Percentiles rank a stretch among this genome's conserved stretches.
phyloP scores from a whole-genome alignment of 1,140 invertebrate species.

The Himalopsyche phryganea region DNA sequence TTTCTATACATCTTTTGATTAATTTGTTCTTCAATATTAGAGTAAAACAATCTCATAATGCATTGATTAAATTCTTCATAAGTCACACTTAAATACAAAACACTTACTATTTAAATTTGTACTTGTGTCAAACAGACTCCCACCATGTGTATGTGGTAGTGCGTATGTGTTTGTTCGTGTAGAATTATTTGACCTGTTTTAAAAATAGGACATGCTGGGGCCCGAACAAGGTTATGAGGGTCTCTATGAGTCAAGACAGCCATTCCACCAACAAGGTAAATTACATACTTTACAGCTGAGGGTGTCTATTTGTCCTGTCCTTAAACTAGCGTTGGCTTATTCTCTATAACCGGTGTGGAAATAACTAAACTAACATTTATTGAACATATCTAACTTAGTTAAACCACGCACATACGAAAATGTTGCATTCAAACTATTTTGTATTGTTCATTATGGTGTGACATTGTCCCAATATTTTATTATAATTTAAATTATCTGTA shows the following conservation, averaged over 20 bases:
- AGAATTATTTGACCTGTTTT: conserved; percentile 57
- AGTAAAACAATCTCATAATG: too few relatives aligned
- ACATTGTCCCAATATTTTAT: too few relatives aligned
- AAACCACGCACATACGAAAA: too few relatives aligned
- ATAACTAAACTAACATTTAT: too few relatives aligned
- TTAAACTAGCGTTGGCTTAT: too few relatives aligned
- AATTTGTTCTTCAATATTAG: too few relatives aligned
- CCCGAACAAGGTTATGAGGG: conserved; percentile 89
- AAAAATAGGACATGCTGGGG: conserved; percentile 80
- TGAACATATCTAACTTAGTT: too few relatives aligned
- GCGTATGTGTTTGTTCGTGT: conserved; percentile 42
- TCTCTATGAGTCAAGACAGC: conserved; percentile 73
- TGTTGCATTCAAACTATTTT: too few relatives aligned
- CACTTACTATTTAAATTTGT: conserved; percentile 9
- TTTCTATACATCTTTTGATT: too few relatives aligned
- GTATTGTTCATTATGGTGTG: too few relatives aligned
- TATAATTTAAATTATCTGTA: too few relatives aligned
- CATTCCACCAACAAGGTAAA: conserved; percentile 81
- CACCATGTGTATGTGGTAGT: not conserved
- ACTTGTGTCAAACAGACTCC: not conserved
- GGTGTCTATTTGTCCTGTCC: not conserved
- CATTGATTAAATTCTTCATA: not conserved
- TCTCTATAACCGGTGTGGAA: too few relatives aligned
- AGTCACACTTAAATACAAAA: conserved; percentile 19
- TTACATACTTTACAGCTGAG: conserved; percentile 27